Percentiles rank a stretch among this genome's conserved stretches.
These are phyloP conservation scores for Poeciliopsis retropinna DNA, from an alignment of 2,113 vertebrate species.

Conservation along the genomic window DNA sequence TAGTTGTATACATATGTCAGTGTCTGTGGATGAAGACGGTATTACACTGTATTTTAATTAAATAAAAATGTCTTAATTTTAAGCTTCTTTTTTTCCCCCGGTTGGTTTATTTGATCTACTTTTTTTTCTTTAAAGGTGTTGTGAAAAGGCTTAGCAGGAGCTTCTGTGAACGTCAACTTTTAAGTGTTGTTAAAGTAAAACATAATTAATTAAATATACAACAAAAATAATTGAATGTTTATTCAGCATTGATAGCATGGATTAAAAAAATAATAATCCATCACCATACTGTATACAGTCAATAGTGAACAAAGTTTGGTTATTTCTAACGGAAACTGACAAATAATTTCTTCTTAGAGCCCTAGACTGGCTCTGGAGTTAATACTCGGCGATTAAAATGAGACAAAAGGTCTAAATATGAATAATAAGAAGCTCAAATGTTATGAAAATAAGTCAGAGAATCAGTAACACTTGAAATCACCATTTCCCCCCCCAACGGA, in stretches of 20 bases:
- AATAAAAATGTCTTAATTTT: constrained; percentile 43
- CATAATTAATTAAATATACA: too few relatives aligned
- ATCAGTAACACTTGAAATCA: too few relatives aligned
- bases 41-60: constrained; percentile 47
- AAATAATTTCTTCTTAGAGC: too few relatives aligned
- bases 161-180: too few relatives aligned
- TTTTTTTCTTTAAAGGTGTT: neutral
- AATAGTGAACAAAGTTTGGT: neutral
- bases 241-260: neutral
- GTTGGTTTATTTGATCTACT: neutral
- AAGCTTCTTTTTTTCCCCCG: neutral
- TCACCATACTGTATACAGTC: neutral
- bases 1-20: neutral
- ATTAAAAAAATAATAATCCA: neutral
- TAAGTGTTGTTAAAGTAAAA: too few relatives aligned
- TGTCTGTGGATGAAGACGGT: constrained; percentile 24
- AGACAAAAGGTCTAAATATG: neutral
- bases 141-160: neutral
- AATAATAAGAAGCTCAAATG: neutral
- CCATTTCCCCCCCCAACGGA: neutral
- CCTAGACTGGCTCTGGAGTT: too few relatives aligned
- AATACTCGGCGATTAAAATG: too few relatives aligned
- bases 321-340: neutral
- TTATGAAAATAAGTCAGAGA: too few relatives aligned
- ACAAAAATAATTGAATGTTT: neutral